Conservation (phyloP, 2,113 vertebrate species). For the Odocoileus hemionus region DNA sequence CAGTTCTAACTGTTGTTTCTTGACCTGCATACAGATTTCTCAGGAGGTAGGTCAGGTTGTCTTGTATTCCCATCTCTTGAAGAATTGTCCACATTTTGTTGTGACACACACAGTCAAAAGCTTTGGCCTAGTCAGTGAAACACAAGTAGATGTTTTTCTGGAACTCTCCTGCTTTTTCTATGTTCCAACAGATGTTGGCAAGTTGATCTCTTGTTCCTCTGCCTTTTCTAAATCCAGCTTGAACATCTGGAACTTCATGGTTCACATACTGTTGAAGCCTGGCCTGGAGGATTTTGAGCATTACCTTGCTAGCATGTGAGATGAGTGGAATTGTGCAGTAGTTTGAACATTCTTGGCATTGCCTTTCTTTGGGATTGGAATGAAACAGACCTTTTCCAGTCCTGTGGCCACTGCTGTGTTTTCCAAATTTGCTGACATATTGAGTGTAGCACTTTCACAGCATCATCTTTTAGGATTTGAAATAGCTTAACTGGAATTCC, state of each 20-base stretch:
- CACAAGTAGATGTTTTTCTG: not conserved
- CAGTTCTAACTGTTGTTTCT: not conserved
- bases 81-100: not conserved
- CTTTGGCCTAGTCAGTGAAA: not conserved
- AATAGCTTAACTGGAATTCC: not conserved
- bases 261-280: not conserved
- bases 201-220: not conserved
- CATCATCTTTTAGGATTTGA: not conserved
- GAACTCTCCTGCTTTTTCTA: not conserved
- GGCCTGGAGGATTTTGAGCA: not conserved
- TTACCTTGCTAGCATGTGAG: not conserved
- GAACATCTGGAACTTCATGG: not conserved
- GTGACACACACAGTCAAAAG: not conserved
- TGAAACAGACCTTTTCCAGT: not conserved
- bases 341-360: not conserved
- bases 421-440: not conserved
- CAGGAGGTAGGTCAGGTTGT: not conserved
- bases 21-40: not conserved
- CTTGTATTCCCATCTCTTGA: not conserved
- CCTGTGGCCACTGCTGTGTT: not conserved
- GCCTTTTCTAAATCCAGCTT: not conserved
- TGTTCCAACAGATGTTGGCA: not conserved
- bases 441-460: not conserved
- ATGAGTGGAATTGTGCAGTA: not conserved
- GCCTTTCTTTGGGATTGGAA: not conserved